Evolutionary conservation across 2,888 invertebrate genomes (phyloP), one percentile per base, ranked within the genome.

Genomic region (Cactoblastis cactorum): DNA sequence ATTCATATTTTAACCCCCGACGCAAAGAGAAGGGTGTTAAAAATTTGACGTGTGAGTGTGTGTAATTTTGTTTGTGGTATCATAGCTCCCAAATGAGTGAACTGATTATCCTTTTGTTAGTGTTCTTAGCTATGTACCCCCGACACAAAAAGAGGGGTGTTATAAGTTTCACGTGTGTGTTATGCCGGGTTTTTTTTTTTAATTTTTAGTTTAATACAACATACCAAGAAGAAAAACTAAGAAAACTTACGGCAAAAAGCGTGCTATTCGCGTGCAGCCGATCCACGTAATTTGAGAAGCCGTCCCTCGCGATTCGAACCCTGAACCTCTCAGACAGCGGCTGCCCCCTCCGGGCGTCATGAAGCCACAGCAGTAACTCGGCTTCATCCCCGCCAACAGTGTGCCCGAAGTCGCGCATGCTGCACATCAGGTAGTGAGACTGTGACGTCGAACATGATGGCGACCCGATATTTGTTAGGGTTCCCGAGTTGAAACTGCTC

Each of bases 241-340:
- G 1, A 3, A 14, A 54, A 77, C 85, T 80, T 65, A 93, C 94
- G 86, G 96, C 96, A 78, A 97, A 97, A 52, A 97, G 93, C 17
- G 96, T 96, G 75, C 96, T 96, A 77, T 96, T 96, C 68, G 95
- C 95, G 76, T 96, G 95, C 63, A 96, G 82, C 71, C 96, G 94
- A 69, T 97, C 96, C 56, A 96, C 93, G 77, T 97, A 96, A 80
- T 95, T 95, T 12, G 96, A 95, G 83, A 96, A 96, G 11, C 97
- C 97, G 69, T 97, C 96, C 79, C 96, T 95, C 59, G 95, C 95
- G 80, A 97, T 95, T 77, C 93, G 93, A 64, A 97, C 96, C 71
- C 97, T 91, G 87, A 97, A 97, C 57, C 97, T 91, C 82, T 98
- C 98, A 51, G 97, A 96, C 54, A 97, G 90, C 59, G 95, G 96